Base-by-base conservation (phyloP, 2,113 vertebrate genomes). In the Prietella phreatophila region DNA sequence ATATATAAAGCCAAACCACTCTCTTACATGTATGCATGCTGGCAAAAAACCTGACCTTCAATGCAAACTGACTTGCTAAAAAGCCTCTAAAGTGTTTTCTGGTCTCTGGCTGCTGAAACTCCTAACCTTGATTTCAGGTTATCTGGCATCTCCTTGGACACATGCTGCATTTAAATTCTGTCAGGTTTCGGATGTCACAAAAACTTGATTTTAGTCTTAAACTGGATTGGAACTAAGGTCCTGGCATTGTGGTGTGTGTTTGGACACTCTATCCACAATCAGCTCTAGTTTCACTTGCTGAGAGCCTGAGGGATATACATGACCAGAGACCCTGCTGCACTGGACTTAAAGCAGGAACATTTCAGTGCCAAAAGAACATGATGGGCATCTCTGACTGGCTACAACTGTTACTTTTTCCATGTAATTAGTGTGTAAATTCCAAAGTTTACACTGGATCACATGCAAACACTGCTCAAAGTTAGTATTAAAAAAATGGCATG, bases 41-140 rank as follows among this genome's bases (percentile, higher is more conserved):
- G 94, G 95, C 93, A 94, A 92, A 47, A 94, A 91, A 94, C 93
- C 91, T 93, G 93, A 87, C 93, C 91, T 91, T 95, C 93, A 93
- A 93, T 90, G 89, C 91, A 91, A 93, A 93, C 89, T 88, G 91
- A 93, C 91, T 93, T 84, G 91, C 88, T 91, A 84, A 90, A 92
- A 90, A 92, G 91, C 86, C 86, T 91, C 93, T 90, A 92, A 91
- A 95, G 92, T 91, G 93, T 94, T 94, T 91, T 91, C 75, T 89
- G 92, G 90, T 92, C 91, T 93, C 93, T 85, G 93, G 92, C 90
- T 91, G 93, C 92, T 90, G 86, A 89, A 87, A 93, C 92, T 84
- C 93, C 90, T 92, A 94, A 94, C 92, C 93, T 92, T 92, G 91
- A 89, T 90, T 88, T 91, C 60, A 30, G 89, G 86, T 84, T 86